These are phyloP conservation scores for Myiothlypis chrysogaster DNA, from an alignment of 2,797 vertebrate genomes.

Conservation along the genomic window DNA sequence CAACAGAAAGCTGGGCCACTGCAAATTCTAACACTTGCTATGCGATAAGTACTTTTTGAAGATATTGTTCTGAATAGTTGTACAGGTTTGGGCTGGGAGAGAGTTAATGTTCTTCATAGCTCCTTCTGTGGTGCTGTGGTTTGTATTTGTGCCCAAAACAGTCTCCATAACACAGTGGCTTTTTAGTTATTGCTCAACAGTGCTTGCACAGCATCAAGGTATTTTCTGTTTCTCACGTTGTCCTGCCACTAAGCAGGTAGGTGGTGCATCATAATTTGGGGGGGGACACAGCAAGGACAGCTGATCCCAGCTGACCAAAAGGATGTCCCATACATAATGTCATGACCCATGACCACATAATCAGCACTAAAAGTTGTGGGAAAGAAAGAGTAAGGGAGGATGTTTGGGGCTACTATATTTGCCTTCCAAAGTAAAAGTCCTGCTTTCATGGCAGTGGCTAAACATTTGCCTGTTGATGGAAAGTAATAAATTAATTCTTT, in stretches of 20 bases:
- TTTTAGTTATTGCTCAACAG: neutral
- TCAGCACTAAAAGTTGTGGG: neutral
- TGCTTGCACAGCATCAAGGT: neutral
- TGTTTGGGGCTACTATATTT: accelerated
- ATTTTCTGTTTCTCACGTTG: neutral
- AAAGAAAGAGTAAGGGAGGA: neutral
- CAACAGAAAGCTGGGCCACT: neutral
- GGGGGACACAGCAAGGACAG: too few relatives aligned
- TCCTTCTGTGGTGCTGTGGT: neutral
- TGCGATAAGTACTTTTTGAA: neutral
- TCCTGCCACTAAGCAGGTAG: neutral
- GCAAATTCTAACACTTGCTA: neutral
- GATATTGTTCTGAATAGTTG: neutral
- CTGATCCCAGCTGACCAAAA: neutral
- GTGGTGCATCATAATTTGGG: neutral
- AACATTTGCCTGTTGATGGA: neutral
- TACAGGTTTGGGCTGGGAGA: neutral
- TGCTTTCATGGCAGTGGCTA: neutral
- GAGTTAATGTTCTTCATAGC: neutral
- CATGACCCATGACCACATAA: neutral
- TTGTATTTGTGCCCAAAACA: neutral
- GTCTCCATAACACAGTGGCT: neutral
- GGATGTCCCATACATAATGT: neutral
- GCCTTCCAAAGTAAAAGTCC: neutral
- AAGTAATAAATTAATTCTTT: neutral